A percentile compares a stretch with the other conserved stretches of the same genome.
These are phyloP conservation scores for Centropyge bicolor DNA, from an alignment of 2,797 vertebrate genomes.

Conservation along the genomic window DNA sequence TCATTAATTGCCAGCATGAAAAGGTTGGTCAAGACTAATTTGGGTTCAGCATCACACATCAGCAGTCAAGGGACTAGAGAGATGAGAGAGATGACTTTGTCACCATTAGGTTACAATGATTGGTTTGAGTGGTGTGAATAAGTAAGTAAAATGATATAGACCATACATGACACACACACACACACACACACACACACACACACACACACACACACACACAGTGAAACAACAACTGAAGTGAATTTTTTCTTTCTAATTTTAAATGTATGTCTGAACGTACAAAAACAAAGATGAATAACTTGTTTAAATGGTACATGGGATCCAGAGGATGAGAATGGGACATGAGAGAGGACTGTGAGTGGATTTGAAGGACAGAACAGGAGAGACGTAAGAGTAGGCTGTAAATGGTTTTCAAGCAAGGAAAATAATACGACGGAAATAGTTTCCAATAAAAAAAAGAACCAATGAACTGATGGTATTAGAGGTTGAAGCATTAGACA, in stretches of 20 bases:
- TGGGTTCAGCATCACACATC: conserved; percentile 7
- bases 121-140: not conserved
- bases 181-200: too few species aligned
- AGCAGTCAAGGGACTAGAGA: not conserved
- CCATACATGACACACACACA: too few species aligned
- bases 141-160: too few species aligned
- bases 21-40: not conserved
- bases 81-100: not conserved
- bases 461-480: not conserved
- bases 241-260: too few species aligned
- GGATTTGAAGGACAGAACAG: not conserved
- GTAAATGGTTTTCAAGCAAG: not conserved
- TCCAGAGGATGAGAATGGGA: not conserved
- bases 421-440: not conserved
- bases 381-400: not conserved
- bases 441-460: conserved; percentile 8
- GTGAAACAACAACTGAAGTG: too few species aligned
- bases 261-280: not conserved
- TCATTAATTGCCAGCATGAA: conserved; percentile 1
- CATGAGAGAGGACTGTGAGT: not conserved
- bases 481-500: not conserved
- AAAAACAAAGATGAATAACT: not conserved
- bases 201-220: too few species aligned
- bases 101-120: not conserved
- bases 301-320: not conserved